Conservation (phyloP, 2,113 vertebrate genomes). For the Nothoprocta pentlandii region DNA sequence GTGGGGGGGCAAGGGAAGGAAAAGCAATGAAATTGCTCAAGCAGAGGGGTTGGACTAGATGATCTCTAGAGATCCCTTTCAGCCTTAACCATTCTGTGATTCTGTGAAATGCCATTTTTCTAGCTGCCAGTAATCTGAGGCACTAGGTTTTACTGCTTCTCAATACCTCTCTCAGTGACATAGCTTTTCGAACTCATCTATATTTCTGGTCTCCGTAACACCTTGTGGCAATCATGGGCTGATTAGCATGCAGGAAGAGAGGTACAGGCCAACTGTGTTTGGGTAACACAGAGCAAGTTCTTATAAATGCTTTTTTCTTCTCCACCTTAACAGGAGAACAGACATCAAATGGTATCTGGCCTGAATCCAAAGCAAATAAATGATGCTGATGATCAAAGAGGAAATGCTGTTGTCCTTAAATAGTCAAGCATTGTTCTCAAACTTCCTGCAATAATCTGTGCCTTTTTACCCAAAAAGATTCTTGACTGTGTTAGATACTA, state of each 20-base stretch:
- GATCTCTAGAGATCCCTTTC: no score
- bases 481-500: neutral
- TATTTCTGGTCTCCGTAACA: neutral
- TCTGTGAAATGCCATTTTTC: neutral
- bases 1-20: neutral
- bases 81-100: no score
- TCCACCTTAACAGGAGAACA: slow-evolving; percentile 54
- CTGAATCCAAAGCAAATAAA: slow-evolving; percentile 51
- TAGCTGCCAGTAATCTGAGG: neutral
- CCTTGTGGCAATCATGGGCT: fast-evolving
- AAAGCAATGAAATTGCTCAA: neutral
- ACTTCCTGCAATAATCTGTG: slow-evolving; percentile 57
- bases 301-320: slow-evolving; percentile 3
- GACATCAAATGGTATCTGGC: slow-evolving; percentile 39
- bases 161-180: neutral
- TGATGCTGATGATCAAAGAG: slow-evolving; percentile 62
- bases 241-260: neutral
- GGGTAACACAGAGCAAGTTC: neutral
- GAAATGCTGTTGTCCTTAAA: slow-evolving; percentile 64
- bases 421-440: slow-evolving; percentile 68
- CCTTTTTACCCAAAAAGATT: slow-evolving; percentile 44
- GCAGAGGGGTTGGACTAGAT: no score
- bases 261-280: neutral
- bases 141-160: neutral
- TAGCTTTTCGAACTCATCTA: neutral